Percentiles rank a stretch among this genome's conserved stretches.
Conservation (phyloP, 2,888 invertebrate species). For the Eupsilia transversa region DNA sequence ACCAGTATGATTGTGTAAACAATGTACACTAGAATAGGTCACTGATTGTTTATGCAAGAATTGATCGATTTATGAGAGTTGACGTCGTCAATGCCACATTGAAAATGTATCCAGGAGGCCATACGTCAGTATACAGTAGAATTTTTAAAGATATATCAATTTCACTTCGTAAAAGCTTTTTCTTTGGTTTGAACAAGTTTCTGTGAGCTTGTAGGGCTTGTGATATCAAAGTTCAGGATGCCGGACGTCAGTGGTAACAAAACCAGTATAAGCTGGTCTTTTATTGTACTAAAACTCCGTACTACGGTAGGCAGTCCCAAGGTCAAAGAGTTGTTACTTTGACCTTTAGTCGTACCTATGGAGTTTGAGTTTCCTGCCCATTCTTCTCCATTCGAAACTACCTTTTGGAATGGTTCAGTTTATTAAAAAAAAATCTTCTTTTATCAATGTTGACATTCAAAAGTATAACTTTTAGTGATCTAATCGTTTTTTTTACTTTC, state of each 20-base stretch:
- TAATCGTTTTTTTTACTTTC: not conserved
- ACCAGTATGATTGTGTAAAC: not conserved
- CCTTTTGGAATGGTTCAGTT: not conserved
- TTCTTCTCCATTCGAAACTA: not conserved
- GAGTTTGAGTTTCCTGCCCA: not conserved
- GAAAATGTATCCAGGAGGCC: not conserved
- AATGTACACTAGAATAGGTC: not conserved
- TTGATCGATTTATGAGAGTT: not conserved
- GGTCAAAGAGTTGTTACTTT: not conserved
- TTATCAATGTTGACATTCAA: not conserved
- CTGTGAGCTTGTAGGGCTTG: not conserved
- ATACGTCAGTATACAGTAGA: not conserved
- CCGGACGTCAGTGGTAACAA: not conserved
- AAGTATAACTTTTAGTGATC: not conserved
- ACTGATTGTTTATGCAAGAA: not conserved
- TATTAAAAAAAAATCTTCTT: not conserved
- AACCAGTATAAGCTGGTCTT: no score
- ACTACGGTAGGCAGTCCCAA: not conserved
- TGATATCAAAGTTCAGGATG: not conserved
- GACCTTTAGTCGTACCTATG: not conserved
- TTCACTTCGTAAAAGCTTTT: not conserved
- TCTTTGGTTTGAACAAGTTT: not conserved
- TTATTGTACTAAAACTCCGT: not conserved
- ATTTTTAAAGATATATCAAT: no score
- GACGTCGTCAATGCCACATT: conserved; percentile 9